Evolutionary conservation across 2,888 invertebrate genomes (phyloP).

Genomic region (Megastigmus dorsalis): DNA sequence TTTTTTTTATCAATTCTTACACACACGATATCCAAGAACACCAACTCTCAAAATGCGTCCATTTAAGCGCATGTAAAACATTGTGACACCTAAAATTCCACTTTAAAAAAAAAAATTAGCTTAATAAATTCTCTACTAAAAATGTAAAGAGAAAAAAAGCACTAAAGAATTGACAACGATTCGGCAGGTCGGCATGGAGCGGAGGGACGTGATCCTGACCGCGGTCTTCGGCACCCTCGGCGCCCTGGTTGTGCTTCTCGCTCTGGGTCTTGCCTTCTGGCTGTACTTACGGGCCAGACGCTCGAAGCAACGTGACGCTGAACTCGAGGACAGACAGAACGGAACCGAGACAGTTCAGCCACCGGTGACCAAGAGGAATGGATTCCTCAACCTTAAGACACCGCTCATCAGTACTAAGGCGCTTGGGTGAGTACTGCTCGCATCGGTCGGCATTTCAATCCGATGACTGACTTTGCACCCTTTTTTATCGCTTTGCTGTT

Average conservation of each 20-base stretch:
- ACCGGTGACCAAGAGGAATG: slow-evolving; percentile 78
- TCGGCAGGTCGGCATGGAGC: slow-evolving; percentile 81
- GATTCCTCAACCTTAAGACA: slow-evolving; percentile 83
- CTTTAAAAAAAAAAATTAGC: not conserved
- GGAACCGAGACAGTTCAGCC: slow-evolving; percentile 77
- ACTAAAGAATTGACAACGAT: too few species aligned
- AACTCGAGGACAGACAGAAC: slow-evolving; percentile 77
- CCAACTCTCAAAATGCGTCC: too few species aligned
- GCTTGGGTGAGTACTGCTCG: slow-evolving; percentile 79
- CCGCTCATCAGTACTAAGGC: slow-evolving; percentile 85
- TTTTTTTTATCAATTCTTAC: too few species aligned
- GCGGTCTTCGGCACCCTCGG: slow-evolving; percentile 80
- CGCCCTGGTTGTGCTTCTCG: slow-evolving; percentile 77
- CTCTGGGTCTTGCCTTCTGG: slow-evolving; percentile 76
- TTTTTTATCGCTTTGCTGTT: too few species aligned
- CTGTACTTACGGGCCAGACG: slow-evolving; percentile 78
- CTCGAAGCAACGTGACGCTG: slow-evolving; percentile 77
- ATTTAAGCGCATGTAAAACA: too few species aligned
- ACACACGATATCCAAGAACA: too few species aligned
- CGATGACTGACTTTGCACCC: too few species aligned
- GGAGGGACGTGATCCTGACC: slow-evolving; percentile 80
- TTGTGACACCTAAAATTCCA: too few species aligned
- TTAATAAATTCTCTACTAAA: not conserved
- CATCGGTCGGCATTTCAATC: too few species aligned
- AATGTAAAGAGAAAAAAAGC: not conserved